Conservation (phyloP, 2,797 vertebrate species). For the Nyctibius grandis region DNA sequence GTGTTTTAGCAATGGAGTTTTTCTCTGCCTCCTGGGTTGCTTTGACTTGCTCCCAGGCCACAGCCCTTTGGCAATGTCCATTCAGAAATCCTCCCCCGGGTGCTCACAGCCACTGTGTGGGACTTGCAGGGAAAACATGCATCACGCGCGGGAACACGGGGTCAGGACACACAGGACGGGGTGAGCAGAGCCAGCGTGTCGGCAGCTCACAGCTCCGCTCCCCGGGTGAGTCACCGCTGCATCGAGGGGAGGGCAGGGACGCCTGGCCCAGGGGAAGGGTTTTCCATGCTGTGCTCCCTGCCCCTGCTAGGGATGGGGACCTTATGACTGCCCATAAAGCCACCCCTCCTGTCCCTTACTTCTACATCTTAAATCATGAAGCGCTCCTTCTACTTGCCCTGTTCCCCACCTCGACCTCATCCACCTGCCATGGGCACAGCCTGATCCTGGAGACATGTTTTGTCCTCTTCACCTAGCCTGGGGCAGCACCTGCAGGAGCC, state of each 20-base stretch:
- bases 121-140: background rate
- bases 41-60: background rate
- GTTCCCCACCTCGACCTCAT: background rate
- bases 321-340: background rate
- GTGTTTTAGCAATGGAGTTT: background rate
- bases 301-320: background rate
- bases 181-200: accelerated
- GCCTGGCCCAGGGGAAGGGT: background rate
- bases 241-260: background rate
- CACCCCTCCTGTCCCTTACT: background rate
- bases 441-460: background rate
- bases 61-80: background rate
- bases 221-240: background rate
- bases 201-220: background rate
- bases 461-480: background rate
- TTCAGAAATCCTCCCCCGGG: background rate
- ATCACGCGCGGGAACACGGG: accelerated
- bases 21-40: background rate
- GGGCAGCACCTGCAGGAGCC: background rate
- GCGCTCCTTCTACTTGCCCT: background rate
- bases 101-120: background rate
- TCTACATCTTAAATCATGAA: background rate
- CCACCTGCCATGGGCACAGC: background rate
- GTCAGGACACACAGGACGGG: background rate
- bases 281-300: background rate